A percentile compares a stretch with the other conserved stretches of the same genome.
These are phyloP conservation scores for Aphodius granarius DNA, from an alignment of 2,888 invertebrate genomes.

Conservation along the genomic window DNA sequence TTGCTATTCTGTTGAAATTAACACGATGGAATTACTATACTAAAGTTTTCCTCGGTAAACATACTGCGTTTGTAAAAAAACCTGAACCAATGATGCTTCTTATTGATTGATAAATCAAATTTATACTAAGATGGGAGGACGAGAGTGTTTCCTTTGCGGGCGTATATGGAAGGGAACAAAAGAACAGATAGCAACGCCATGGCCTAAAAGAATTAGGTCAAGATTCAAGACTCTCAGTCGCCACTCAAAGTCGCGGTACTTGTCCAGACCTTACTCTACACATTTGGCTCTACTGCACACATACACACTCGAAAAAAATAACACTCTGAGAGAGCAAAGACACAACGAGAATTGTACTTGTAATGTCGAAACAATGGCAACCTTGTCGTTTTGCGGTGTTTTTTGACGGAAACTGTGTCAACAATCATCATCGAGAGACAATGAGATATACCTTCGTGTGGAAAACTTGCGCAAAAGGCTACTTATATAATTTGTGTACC, in stretches of 20 bases:
- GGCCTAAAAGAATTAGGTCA: neutral
- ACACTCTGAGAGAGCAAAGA: neutral
- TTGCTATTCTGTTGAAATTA: too few species aligned
- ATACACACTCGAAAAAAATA: neutral
- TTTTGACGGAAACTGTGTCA: neutral
- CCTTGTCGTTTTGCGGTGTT: neutral
- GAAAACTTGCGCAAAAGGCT: neutral
- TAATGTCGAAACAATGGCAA: neutral
- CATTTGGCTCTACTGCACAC: too few species aligned
- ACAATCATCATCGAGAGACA: neutral
- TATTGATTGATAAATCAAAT: too few species aligned
- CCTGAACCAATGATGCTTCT: too few species aligned
- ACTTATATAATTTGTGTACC: neutral
- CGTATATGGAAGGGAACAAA: neutral
- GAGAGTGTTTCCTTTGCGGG: neutral
- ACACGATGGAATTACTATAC: too few species aligned
- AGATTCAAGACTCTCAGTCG: neutral
- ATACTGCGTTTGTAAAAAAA: too few species aligned
- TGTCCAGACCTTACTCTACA: neutral
- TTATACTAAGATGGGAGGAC: neutral
- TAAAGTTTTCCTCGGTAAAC: too few species aligned
- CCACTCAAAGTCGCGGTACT: neutral
- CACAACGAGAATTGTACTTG: neutral
- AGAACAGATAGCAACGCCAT: neutral
- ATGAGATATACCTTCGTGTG: neutral